phyloP scores from a whole-genome alignment of 2,113 vertebrate genomes.

The Indicator maculatus region DNA sequence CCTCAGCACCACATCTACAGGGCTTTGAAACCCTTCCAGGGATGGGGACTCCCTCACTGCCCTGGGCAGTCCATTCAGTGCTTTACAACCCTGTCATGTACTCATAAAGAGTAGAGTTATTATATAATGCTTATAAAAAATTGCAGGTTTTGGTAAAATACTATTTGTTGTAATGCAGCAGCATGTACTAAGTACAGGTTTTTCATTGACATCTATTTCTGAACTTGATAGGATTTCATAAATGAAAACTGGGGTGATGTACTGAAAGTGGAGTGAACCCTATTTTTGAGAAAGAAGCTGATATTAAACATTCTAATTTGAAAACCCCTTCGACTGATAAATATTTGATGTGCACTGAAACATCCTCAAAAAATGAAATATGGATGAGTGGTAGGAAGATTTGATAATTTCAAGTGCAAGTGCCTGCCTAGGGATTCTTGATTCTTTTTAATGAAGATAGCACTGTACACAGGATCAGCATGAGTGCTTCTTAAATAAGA shows the following conservation, averaged over 20 bases:
- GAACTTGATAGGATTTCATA: constrained; percentile 5
- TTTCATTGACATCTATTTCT: background rate
- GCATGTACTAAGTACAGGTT: background rate
- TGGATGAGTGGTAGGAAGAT: constrained; percentile 62
- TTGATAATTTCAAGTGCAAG: constrained; percentile 38
- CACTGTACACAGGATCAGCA: constrained; percentile 17
- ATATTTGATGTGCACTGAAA: constrained; percentile 71
- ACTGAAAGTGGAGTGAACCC: constrained; percentile 29
- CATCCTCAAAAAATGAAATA: constrained; percentile 72
- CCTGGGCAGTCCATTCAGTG: no score
- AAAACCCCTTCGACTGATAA: constrained; percentile 56
- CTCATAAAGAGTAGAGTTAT: background rate
- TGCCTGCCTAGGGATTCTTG: constrained; percentile 58
- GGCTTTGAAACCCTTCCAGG: no score
- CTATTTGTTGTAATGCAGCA: background rate
- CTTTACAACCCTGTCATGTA: no score
- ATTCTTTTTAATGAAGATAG: constrained; percentile 69
- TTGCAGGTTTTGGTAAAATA: background rate
- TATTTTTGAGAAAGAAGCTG: constrained; percentile 61
- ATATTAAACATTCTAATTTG: constrained; percentile 66
- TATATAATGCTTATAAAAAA: background rate
- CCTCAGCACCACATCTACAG: no score
- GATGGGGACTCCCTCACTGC: no score
- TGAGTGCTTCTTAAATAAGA: constrained; percentile 6
- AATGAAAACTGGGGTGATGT: constrained; percentile 23